phyloP scores from a whole-genome alignment of 2,113 vertebrate species.

The Callipepla squamata region DNA sequence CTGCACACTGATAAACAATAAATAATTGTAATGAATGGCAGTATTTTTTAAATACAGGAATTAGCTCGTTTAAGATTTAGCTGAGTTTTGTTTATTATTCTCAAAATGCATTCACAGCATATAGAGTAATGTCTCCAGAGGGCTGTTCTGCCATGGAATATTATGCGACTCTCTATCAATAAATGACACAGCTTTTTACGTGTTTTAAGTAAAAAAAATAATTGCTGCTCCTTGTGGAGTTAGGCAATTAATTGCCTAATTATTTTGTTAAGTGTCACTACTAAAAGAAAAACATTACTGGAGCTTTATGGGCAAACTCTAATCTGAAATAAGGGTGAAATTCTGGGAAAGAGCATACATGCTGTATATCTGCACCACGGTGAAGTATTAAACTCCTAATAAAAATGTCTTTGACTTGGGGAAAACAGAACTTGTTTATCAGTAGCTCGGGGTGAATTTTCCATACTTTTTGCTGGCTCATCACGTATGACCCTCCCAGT shows the following conservation, averaged over 20 bases:
- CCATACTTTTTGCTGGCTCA: not conserved
- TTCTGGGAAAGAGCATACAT: conserved; percentile 31
- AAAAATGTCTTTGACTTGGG: not conserved
- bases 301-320: conserved; percentile 44
- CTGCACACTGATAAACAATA: conserved; percentile 53
- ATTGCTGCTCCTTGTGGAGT: conserved; percentile 54
- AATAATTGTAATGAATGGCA: conserved; percentile 31
- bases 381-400: not conserved
- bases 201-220: conserved; percentile 57
- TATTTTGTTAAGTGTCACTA: conserved; percentile 65
- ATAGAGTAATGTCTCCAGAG: conserved; percentile 58
- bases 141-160: conserved; percentile 45
- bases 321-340: conserved; percentile 12
- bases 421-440: not conserved
- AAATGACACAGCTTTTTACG: conserved; percentile 61
- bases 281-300: conserved; percentile 59
- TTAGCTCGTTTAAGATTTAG: conserved; percentile 19
- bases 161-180: conserved; percentile 45
- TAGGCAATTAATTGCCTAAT: conserved; percentile 59
- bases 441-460: not conserved
- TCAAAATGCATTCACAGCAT: conserved; percentile 58
- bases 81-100: conserved; percentile 57
- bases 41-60: conserved; percentile 41
- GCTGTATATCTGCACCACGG: not conserved
- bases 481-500: not conserved